Conservation (phyloP, 2,888 invertebrate genomes). For the Drosophila borealis region DNA sequence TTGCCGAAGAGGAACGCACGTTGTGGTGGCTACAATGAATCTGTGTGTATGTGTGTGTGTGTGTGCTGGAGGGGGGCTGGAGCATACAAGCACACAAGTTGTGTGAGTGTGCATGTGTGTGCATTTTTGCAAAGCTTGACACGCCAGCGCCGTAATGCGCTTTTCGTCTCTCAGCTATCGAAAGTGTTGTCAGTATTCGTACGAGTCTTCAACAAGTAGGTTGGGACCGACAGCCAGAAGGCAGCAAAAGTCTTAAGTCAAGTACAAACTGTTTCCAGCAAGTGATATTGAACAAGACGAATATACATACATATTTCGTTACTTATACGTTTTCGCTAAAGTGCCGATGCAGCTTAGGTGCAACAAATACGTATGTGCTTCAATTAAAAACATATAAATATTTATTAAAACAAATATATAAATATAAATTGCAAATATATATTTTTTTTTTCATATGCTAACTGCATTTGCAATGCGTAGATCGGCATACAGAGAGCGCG, state of each 20-base stretch:
- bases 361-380: conserved; percentile 19
- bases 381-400: conserved; percentile 1
- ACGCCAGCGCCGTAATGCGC: conserved; percentile 50
- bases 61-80: conserved; percentile 3
- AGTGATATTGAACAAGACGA: conserved; percentile 5
- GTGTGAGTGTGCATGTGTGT: conserved; percentile 12
- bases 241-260: conserved; percentile 1
- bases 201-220: conserved; percentile 65
- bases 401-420: conserved; percentile 4
- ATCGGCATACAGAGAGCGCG: conserved; percentile 23
- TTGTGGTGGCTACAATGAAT: conserved; percentile 39
- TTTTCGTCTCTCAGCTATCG: conserved; percentile 32
- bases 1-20: conserved; percentile 53
- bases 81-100: conserved; percentile 1
- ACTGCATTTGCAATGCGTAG: conserved; percentile 44
- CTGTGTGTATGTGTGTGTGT: conserved; percentile 12
- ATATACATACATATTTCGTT: not conserved
- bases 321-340: conserved; percentile 28
- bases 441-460: not conserved
- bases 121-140: conserved; percentile 44
- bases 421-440: conserved; percentile 3
- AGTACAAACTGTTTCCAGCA: conserved; percentile 1
- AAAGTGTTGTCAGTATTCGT: conserved; percentile 55
- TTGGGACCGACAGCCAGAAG: conserved; percentile 33
- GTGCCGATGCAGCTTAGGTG: conserved; percentile 37